Evolutionary conservation across 2,888 invertebrate species (phyloP).

Genomic region (Maniola hyperantus): DNA sequence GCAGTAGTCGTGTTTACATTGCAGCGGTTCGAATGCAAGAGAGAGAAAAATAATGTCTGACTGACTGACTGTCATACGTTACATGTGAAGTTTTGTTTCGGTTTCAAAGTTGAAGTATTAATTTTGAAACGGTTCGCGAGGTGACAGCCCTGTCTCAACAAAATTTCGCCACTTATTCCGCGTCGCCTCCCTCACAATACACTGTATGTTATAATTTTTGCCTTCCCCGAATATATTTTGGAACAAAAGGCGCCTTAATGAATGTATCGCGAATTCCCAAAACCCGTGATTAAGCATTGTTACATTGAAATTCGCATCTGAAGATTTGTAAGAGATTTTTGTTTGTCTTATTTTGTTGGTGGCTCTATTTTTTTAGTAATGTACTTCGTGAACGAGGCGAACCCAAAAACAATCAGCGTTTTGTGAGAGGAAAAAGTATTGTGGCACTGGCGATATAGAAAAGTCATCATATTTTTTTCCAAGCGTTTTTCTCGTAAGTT

Average conservation of each 20-base stretch:
- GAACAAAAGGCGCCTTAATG: slow-evolving; percentile 79
- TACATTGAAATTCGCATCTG: slow-evolving; percentile 48
- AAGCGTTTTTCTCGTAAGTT: background rate
- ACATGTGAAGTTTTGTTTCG: too few species aligned
- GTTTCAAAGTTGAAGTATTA: too few species aligned
- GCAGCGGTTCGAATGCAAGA: too few species aligned
- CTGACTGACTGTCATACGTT: too few species aligned
- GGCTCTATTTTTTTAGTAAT: slow-evolving; percentile 29
- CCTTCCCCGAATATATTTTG: slow-evolving; percentile 74
- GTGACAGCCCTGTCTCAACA: slow-evolving; percentile 56
- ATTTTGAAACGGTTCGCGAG: background rate
- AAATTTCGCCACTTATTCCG: slow-evolving; percentile 69
- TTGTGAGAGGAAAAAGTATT: slow-evolving; percentile 6
- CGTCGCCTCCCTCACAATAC: slow-evolving; percentile 68
- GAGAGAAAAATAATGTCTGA: too few species aligned
- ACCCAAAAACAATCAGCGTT: slow-evolving; percentile 21
- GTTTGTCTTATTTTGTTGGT: slow-evolving; percentile 36
- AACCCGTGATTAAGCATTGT: slow-evolving; percentile 80
- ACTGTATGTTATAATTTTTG: slow-evolving; percentile 82
- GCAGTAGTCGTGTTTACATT: too few species aligned
- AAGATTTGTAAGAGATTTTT: slow-evolving; percentile 39
- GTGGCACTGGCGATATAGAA: slow-evolving; percentile 9
- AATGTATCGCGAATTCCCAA: slow-evolving; percentile 77
- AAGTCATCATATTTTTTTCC: slow-evolving; percentile 3
- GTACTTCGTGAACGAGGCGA: slow-evolving; percentile 13